phyloP scores from a whole-genome alignment of 1,140 invertebrate genomes.

The Rhopalosiphum maidis region DNA sequence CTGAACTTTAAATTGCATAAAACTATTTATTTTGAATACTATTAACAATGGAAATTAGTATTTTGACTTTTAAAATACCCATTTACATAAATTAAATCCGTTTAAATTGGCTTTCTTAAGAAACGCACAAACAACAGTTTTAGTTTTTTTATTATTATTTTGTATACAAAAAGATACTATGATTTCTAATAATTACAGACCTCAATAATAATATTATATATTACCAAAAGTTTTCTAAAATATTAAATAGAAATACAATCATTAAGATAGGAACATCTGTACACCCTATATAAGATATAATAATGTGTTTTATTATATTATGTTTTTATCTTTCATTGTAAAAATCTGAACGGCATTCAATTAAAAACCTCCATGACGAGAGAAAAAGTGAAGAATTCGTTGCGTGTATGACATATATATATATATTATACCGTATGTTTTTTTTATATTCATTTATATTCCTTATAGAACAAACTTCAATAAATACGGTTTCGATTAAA shows the following conservation, averaged over 20 bases:
- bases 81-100: neutral
- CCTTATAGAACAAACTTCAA: neutral
- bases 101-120: neutral
- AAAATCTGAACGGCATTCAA: neutral
- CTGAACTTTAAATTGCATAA: neutral
- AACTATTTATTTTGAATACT: neutral
- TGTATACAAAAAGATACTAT: neutral
- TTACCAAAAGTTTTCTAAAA: neutral
- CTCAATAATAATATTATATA: neutral
- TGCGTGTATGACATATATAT: too few species aligned
- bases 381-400: neutral
- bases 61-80: neutral
- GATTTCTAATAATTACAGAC: neutral
- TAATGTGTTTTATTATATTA: neutral
- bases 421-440: too few species aligned
- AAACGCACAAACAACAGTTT: neutral
- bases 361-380: neutral
- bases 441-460: neutral
- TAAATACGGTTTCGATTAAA: neutral
- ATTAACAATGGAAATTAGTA: conserved; percentile 2
- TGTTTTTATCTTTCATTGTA: conserved; percentile 14
- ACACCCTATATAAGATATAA: neutral
- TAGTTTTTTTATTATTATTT: neutral
- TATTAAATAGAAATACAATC: neutral
- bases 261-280: neutral